Percentiles rank a stretch among this genome's conserved stretches.
These are phyloP conservation scores for Hyphantria cunea DNA, from an alignment of 1,140 invertebrate species.

Conservation along the genomic window DNA sequence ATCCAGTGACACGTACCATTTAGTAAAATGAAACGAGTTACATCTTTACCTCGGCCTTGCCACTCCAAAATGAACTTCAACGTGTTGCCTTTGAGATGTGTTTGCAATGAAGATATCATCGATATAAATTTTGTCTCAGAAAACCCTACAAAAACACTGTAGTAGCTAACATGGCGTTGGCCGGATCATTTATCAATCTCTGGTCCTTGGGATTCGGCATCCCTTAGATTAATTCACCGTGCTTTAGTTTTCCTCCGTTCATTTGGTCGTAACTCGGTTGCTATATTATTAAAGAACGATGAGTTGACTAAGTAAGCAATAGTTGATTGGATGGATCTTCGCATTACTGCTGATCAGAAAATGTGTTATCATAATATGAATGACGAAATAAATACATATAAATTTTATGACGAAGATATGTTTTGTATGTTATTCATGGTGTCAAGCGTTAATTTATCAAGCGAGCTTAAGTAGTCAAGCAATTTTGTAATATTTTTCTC, in stretches of 20 bases:
- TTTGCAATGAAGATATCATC: neutral
- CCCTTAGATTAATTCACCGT: slow-evolving; percentile 27
- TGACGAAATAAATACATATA: too few relatives aligned
- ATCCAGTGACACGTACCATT: neutral
- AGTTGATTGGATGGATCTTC: too few relatives aligned
- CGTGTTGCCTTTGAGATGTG: neutral
- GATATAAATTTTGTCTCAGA: slow-evolving; percentile 7
- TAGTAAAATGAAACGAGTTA: neutral
- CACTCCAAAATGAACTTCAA: neutral
- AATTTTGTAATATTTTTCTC: too few relatives aligned
- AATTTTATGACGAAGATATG: too few relatives aligned
- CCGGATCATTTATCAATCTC: slow-evolving; percentile 43
- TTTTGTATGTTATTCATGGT: too few relatives aligned
- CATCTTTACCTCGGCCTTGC: neutral
- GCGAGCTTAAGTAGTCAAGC: too few relatives aligned
- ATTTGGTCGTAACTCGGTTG: neutral
- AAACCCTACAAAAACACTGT: slow-evolving; percentile 12
- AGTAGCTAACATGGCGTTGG: slow-evolving; percentile 16
- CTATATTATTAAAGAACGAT: neutral
- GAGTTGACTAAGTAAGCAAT: slow-evolving; percentile 10
- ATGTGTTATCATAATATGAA: neutral
- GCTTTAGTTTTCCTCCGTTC: slow-evolving; percentile 21
- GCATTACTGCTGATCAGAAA: too few relatives aligned
- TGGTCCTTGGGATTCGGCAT: slow-evolving; percentile 16
- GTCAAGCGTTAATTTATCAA: too few relatives aligned